Percentiles rank a stretch among this genome's conserved stretches.
These are phyloP conservation scores for Nasonia vitripennis DNA, from an alignment of 1,140 invertebrate species.

Conservation along the genomic window DNA sequence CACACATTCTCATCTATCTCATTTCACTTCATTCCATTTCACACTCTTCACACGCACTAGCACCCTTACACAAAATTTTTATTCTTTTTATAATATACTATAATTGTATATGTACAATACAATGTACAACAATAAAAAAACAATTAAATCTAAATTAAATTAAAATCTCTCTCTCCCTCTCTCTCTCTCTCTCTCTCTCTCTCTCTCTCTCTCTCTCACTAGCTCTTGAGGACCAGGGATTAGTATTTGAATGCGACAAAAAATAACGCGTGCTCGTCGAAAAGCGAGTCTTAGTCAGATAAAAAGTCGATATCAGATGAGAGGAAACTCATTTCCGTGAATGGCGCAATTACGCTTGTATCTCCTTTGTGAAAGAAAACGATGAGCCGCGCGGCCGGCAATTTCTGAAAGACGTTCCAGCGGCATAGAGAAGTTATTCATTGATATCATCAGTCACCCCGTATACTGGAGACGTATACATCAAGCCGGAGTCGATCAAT, in stretches of 20 bases:
- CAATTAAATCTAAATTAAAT: no score
- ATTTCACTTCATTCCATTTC: no score
- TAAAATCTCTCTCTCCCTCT: no score
- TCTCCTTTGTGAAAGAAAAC: background rate
- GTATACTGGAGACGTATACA: background rate
- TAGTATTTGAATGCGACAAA: background rate
- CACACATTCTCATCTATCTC: no score
- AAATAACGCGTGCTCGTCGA: background rate
- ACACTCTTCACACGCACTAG: no score
- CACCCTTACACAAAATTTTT: no score
- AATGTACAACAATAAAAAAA: no score
- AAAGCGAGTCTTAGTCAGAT: background rate
- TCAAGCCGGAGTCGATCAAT: background rate
- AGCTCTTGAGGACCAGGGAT: background rate
- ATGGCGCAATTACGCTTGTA: background rate
- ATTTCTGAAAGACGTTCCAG: background rate
- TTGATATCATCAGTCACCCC: background rate
- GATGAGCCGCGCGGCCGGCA: background rate
- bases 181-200: no score
- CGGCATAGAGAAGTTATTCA: background rate
- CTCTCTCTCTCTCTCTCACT: background rate
- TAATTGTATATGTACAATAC: no score
- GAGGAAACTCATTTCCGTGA: background rate
- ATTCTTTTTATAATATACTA: no score
- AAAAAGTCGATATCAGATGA: background rate